Conservation (phyloP, 1,140 invertebrate species). For the Helicorthomorpha holstii region DNA sequence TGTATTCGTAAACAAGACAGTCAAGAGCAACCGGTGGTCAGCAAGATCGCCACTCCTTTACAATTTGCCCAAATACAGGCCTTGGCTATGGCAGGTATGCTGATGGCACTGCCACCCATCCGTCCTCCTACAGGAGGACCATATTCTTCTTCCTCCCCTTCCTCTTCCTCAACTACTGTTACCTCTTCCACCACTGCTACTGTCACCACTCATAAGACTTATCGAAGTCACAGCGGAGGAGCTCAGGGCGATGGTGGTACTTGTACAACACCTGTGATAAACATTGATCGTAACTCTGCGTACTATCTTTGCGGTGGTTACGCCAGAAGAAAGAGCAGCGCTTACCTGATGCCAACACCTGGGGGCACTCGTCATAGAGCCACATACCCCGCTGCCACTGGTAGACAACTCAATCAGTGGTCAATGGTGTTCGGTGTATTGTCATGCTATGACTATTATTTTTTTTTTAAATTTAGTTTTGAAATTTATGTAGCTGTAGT, state of each 20-base stretch:
- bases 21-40: conserved; percentile 4
- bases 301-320: neutral
- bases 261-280: no score
- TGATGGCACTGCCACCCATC: neutral
- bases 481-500: no score
- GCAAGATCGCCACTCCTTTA: conserved; percentile 6
- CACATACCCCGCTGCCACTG: conserved; percentile 52
- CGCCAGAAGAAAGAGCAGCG: neutral
- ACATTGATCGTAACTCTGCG: neutral
- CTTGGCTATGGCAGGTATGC: conserved; percentile 9
- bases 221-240: no score
- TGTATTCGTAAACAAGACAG: conserved; percentile 7
- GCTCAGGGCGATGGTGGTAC: no score
- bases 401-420: conserved; percentile 40
- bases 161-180: neutral
- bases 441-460: no score
- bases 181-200: neutral
- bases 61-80: conserved; percentile 8
- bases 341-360: neutral
- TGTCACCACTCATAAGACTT: no score
- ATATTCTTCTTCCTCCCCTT: neutral
- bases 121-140: neutral
- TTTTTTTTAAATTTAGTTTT: no score
- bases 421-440: no score
- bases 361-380: conserved; percentile 21